Evolutionary conservation across 2,888 invertebrate genomes (phyloP).

Genomic region (Gisinianus flammeolus): DNA sequence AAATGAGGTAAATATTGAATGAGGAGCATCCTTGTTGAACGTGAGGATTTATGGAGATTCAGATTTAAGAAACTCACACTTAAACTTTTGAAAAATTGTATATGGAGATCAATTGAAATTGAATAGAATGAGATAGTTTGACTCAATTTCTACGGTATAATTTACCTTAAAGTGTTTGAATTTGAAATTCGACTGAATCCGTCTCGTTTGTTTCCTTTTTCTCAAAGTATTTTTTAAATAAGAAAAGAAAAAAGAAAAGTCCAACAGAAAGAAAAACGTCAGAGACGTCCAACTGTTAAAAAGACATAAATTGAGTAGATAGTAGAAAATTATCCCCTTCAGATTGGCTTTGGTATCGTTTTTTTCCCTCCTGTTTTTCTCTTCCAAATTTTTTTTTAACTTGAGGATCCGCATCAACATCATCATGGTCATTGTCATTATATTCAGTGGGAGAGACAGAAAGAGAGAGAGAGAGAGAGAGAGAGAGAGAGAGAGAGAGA

Average conservation of each 20-base stretch:
- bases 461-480: not conserved
- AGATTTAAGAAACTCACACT: too few relatives aligned
- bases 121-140: not conserved
- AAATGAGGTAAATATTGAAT: not conserved
- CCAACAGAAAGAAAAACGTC: too few relatives aligned
- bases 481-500: not conserved
- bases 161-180: conserved; percentile 29
- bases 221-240: conserved; percentile 6
- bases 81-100: not conserved
- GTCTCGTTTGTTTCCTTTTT: conserved; percentile 25
- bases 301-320: conserved; percentile 35
- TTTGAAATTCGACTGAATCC: conserved; percentile 36
- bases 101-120: not conserved
- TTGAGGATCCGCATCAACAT: too few relatives aligned
- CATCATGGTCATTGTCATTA: conserved; percentile 26
- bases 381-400: not conserved
- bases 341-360: conserved; percentile 33
- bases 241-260: conserved; percentile 1
- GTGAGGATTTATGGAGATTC: too few relatives aligned
- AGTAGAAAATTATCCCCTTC: conserved; percentile 36
- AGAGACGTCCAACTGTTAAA: conserved; percentile 38
- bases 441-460: conserved; percentile 7
- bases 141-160: conserved; percentile 30
- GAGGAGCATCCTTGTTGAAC: too few relatives aligned
- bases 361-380: conserved; percentile 21